These are phyloP conservation scores for Armadillidium nasatum DNA, from an alignment of 1,140 invertebrate genomes.

Conservation along the genomic window DNA sequence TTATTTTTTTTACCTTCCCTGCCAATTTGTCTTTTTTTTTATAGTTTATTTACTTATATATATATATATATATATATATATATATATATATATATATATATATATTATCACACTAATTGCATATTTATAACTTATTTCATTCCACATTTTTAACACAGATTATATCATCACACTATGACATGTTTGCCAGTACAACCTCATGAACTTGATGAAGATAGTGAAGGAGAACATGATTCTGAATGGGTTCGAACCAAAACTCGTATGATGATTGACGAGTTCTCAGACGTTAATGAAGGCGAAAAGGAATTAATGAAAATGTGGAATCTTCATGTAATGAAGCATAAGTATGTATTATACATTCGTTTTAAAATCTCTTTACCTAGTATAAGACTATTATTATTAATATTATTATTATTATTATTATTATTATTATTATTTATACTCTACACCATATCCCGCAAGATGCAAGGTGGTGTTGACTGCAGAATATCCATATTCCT, in stretches of 20 bases:
- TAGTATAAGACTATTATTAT: too few relatives aligned
- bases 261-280: conserved; percentile 98
- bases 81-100: too few relatives aligned
- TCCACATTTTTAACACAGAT: conserved; percentile 52
- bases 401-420: too few relatives aligned
- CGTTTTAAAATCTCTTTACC: too few relatives aligned
- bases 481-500: too few relatives aligned
- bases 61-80: conserved; percentile 24
- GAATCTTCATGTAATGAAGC: conserved; percentile 94
- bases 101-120: too few relatives aligned
- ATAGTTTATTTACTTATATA: background rate
- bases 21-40: too few relatives aligned
- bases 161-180: conserved; percentile 91
- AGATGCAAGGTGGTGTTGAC: too few relatives aligned
- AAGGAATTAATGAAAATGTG: conserved; percentile 98
- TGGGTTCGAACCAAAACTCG: conserved; percentile 91
- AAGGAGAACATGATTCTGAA: conserved; percentile 87
- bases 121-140: background rate
- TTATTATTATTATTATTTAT: too few relatives aligned
- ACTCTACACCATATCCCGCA: too few relatives aligned
- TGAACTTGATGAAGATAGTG: conserved; percentile 88
- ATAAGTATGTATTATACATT: conserved; percentile 52
- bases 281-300: conserved; percentile 96
- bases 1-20: too few relatives aligned
- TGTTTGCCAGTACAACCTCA: conserved; percentile 89